These are phyloP conservation scores for Nyctalus aviator DNA, from an alignment of 2,797 vertebrate species.

Conservation along the genomic window DNA sequence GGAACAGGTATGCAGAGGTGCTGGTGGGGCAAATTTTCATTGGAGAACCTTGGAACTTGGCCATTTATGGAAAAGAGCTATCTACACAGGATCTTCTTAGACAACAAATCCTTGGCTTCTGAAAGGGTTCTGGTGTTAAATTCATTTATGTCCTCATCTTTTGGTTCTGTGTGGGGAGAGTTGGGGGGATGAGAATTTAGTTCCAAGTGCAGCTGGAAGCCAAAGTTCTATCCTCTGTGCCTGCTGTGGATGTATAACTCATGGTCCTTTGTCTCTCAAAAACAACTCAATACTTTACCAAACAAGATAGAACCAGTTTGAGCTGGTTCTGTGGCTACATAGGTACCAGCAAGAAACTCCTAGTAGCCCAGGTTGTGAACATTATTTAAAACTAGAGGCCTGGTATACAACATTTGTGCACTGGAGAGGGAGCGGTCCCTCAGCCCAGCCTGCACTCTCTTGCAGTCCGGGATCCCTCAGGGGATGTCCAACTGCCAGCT, in stretches of 20 bases:
- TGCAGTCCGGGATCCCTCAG: fast-evolving
- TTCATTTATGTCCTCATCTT: neutral
- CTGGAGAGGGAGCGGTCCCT: no score
- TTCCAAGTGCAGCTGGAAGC: neutral
- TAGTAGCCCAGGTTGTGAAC: neutral
- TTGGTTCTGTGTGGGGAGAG: neutral
- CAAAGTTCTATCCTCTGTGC: neutral
- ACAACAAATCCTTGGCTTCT: neutral
- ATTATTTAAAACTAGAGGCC: neutral
- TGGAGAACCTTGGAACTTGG: neutral
- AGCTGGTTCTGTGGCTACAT: neutral
- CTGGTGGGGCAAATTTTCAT: neutral
- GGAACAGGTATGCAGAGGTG: neutral
- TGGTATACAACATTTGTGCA: no score
- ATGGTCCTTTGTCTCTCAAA: neutral
- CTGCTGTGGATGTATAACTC: neutral
- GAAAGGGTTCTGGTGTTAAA: neutral
- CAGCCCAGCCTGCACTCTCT: no score
- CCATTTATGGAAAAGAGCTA: neutral
- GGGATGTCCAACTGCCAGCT: no score
- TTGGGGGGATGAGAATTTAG: neutral
- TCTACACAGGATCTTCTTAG: neutral
- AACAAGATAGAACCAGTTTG: neutral
- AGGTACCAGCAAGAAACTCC: neutral
- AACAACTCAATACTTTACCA: neutral